Conservation (phyloP, 1,140 invertebrate genomes). For the Trypoxylus dichotomus region DNA sequence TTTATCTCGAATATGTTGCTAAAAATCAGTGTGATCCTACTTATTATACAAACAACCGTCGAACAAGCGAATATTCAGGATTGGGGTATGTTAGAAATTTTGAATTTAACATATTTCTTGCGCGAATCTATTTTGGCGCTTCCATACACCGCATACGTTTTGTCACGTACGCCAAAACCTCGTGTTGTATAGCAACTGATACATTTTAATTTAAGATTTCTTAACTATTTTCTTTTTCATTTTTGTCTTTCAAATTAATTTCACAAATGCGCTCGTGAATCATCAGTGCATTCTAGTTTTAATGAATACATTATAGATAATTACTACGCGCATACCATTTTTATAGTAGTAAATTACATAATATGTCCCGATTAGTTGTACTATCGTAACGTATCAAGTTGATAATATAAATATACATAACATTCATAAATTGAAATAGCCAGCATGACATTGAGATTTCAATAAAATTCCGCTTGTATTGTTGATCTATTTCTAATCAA, state of each 20-base stretch:
- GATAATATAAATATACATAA: not conserved
- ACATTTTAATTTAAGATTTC: not conserved
- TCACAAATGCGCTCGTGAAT: not conserved
- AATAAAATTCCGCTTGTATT: not conserved
- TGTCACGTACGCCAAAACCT: conserved; percentile 29
- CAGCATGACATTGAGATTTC: not conserved
- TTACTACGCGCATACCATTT: not conserved
- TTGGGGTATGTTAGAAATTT: conserved; percentile 25
- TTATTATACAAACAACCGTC: conserved; percentile 2
- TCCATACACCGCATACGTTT: conserved; percentile 4
- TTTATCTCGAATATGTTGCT: not conserved
- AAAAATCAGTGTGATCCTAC: conserved; percentile 9
- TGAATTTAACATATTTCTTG: conserved; percentile 3
- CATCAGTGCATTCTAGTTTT: not conserved
- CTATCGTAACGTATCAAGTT: not conserved
- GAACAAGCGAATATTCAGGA: not conserved
- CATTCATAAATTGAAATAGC: not conserved
- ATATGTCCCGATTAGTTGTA: not conserved
- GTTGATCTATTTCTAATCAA: too few species aligned
- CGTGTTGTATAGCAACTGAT: not conserved
- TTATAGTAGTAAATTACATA: not conserved
- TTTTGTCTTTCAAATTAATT: not conserved
- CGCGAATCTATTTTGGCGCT: conserved; percentile 19
- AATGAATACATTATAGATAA: not conserved
- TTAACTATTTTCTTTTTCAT: not conserved